phyloP scores from a whole-genome alignment of 2,113 vertebrate species.

The Psittacara wagleri region DNA sequence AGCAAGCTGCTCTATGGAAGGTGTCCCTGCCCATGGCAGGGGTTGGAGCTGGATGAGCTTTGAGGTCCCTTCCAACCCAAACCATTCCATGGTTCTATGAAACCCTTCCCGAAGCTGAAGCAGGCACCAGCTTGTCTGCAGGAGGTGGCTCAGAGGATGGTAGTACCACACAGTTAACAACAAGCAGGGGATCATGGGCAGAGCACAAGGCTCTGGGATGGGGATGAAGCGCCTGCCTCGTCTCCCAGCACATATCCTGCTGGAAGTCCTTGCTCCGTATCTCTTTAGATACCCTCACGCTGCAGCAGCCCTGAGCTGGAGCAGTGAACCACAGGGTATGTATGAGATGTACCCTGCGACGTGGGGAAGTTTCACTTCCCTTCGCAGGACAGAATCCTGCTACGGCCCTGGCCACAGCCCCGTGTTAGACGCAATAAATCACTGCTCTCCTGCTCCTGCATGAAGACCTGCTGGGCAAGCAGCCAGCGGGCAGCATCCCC shows the following conservation, averaged over 20 bases:
- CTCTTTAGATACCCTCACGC: accelerated
- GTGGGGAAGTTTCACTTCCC: not conserved
- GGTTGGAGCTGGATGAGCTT: accelerated
- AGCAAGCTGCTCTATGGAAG: not conserved
- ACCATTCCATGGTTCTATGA: not conserved
- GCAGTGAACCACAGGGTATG: accelerated
- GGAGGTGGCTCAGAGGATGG: not conserved
- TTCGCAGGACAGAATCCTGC: not conserved
- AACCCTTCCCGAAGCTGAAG: accelerated
- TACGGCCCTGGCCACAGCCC: not conserved
- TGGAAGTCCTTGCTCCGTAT: not conserved
- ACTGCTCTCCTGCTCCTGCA: not conserved
- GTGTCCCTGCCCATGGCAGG: not conserved
- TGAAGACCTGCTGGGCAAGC: not conserved
- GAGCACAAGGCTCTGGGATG: not conserved
- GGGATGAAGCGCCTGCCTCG: not conserved
- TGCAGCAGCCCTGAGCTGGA: not conserved
- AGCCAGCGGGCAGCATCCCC: not conserved
- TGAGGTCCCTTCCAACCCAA: not conserved
- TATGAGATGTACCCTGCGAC: accelerated
- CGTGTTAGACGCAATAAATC: accelerated
- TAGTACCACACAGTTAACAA: accelerated
- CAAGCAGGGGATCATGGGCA: not conserved
- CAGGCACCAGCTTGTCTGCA: not conserved
- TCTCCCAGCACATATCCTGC: not conserved